A percentile compares a stretch with the other conserved stretches of the same genome.
These are phyloP conservation scores for Laupala kohalensis DNA, from an alignment of 1,140 invertebrate species.

Conservation along the genomic window DNA sequence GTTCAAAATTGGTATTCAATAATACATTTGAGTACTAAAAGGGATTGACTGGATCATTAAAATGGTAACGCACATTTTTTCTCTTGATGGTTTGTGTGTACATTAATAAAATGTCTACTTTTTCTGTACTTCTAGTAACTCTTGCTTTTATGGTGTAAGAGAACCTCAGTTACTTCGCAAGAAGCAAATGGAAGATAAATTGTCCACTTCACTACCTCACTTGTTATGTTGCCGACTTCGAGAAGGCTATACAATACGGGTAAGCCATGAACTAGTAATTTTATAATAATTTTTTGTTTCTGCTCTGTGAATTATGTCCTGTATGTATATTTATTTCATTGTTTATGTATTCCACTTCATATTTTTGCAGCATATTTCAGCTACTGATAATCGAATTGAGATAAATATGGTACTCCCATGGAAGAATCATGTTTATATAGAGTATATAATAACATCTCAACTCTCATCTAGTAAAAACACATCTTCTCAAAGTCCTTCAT, in stretches of 20 bases:
- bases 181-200: conserved; percentile 49
- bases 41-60: neutral
- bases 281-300: neutral
- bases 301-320: neutral
- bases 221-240: conserved; percentile 61
- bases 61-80: neutral
- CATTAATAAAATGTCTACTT: neutral
- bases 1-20: neutral
- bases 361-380: conserved; percentile 31
- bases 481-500: conserved; percentile 26
- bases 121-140: conserved; percentile 32
- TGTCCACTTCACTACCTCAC: conserved; percentile 48
- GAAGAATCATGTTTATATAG: conserved; percentile 60
- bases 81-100: neutral
- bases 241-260: conserved; percentile 66
- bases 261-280: too few relatives aligned
- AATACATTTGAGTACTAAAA: neutral
- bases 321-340: neutral
- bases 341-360: conserved; percentile 15
- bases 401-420: conserved; percentile 56
- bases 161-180: conserved; percentile 43
- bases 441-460: conserved; percentile 46
- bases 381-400: conserved; percentile 46
- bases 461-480: conserved; percentile 33
- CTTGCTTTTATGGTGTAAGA: conserved; percentile 40